Percentiles rank a stretch among this genome's conserved stretches.
Conservation (phyloP, 2,888 invertebrate genomes). For the Julus scandinavius region DNA sequence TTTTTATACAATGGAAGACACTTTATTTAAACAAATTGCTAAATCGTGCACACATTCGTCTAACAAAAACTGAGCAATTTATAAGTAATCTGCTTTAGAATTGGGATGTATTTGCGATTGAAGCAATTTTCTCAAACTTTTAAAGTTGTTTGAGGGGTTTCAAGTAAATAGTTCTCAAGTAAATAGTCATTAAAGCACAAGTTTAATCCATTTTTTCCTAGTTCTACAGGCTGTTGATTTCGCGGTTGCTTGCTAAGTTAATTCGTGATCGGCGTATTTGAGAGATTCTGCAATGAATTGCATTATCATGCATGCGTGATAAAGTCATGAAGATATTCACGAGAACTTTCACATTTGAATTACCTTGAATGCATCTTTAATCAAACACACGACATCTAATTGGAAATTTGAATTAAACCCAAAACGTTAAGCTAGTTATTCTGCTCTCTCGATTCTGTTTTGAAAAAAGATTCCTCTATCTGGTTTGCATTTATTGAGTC, state of each 20-base stretch:
- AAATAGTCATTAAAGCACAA: background rate
- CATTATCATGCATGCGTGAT: background rate
- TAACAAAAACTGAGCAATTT: too few species aligned
- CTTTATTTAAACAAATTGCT: too few species aligned
- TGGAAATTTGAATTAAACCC: constrained; percentile 24
- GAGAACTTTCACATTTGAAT: background rate
- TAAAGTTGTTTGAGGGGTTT: background rate
- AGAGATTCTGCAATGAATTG: background rate
- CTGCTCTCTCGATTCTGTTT: background rate
- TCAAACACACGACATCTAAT: background rate
- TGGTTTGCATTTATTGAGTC: background rate
- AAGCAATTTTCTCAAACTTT: background rate
- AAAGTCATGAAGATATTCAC: background rate
- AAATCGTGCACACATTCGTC: too few species aligned
- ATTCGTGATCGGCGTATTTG: background rate
- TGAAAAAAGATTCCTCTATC: background rate
- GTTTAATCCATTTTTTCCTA: background rate
- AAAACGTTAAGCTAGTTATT: background rate
- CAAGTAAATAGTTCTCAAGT: background rate
- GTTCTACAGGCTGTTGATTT: background rate
- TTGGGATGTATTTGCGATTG: background rate
- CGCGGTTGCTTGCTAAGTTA: background rate
- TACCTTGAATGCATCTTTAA: constrained; percentile 18
- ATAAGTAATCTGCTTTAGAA: background rate
- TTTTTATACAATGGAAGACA: too few species aligned